Base-by-base conservation (phyloP, 2,113 vertebrate species). In the Xenus cinereus region DNA sequence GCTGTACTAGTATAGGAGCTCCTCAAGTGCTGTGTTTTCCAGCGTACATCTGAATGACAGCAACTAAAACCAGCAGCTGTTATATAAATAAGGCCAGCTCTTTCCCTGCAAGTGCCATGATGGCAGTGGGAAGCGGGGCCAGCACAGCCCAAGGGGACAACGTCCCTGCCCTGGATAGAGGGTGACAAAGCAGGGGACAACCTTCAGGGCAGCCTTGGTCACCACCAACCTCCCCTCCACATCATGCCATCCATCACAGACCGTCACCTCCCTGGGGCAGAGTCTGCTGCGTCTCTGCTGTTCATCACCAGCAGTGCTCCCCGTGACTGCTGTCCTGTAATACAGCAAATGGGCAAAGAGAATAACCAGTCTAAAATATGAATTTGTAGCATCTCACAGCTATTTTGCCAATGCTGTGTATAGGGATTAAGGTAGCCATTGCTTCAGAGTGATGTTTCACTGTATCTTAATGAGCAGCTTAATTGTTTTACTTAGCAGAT, bases 31-130 rank as follows among this genome's bases (percentile, higher is more conserved):
- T 12, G 12, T 76, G 68, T 92, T 93, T 96, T 90, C 73, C 64
- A 82, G 83, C 0, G 0, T 71, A 86, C 1, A 4, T 66, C 68
- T 94, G 93, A 96, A 73, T 84, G 95, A 92, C 79, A 89, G 92
- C 76, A 86, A 76, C 83, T 74, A 92, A 94, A 89, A 64, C 6
- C 92, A 89, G 95, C 51, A 83, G 86, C 79, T 96, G 79, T 90
- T 95, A 80, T 10, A 93, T 92, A 90, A 96, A 92, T 50, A 77
- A 84, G 69, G 66, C 73, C 6, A 12, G 39, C 1, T 1, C 69
- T 84, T 43, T 69, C 74, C 56, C 63, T 27, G 76, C 4, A 2
- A 88, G 80, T 0, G 0, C 66, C 0, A 0, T 1, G 8, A 39
- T 28, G 75, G 73, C 57, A 79, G 19, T 1, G 26, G 56, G 63